A percentile compares a stretch with the other conserved stretches of the same genome.
These are phyloP conservation scores for Eunapius fragilis DNA, from an alignment of 37 sponge, comb jelly and placozoan genomes.

Conservation along the genomic window DNA sequence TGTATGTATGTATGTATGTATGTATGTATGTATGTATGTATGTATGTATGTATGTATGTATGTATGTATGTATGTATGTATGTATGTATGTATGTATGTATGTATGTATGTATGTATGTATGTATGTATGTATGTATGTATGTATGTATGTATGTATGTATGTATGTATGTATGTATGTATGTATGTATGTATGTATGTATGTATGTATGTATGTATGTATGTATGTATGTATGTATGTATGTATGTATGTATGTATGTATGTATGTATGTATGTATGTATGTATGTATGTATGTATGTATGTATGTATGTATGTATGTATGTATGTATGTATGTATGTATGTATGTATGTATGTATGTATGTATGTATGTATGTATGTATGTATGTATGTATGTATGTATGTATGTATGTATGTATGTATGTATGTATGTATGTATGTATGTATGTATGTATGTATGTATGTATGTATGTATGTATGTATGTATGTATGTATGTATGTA, in stretches of 20 bases:
- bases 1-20: conserved; percentile 19
- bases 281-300: background rate
- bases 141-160: conserved; percentile 19
- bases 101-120: conserved; percentile 19
- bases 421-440: background rate
- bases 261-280: conserved; percentile 14
- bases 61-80: conserved; percentile 19
- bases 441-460: background rate
- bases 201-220: conserved; percentile 19
- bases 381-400: too few relatives aligned
- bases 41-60: conserved; percentile 19
- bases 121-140: conserved; percentile 19
- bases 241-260: conserved; percentile 3
- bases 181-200: conserved; percentile 19
- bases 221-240: conserved; percentile 19
- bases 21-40: conserved; percentile 19
- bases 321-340: conserved; percentile 1
- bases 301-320: background rate
- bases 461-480: background rate
- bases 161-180: conserved; percentile 19
- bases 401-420: conserved; percentile 3
- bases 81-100: conserved; percentile 19
- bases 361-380: too few relatives aligned
- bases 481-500: background rate
- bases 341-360: background rate